A percentile compares a stretch with the other conserved stretches of the same genome.
These are phyloP conservation scores for Branchinecta lindahli DNA, from an alignment of 1,140 invertebrate species.

Conservation along the genomic window DNA sequence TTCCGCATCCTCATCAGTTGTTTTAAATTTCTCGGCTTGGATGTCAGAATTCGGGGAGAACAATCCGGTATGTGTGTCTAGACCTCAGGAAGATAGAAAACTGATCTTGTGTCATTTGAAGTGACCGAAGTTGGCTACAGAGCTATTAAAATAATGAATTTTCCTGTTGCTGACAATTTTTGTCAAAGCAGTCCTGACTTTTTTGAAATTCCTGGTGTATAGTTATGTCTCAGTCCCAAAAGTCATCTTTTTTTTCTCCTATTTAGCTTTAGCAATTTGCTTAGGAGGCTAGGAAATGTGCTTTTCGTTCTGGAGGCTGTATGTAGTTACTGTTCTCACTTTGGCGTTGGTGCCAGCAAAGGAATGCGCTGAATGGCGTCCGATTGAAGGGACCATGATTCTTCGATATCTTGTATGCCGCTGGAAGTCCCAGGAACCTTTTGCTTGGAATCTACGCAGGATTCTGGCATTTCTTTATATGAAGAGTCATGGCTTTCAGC, in stretches of 20 bases:
- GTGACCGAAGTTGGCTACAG: too few relatives aligned
- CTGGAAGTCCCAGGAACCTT: conserved; percentile 7
- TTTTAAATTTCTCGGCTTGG: too few relatives aligned
- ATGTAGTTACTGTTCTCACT: conserved; percentile 2
- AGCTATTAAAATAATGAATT: neutral
- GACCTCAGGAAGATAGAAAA: too few relatives aligned
- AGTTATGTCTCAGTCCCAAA: neutral
- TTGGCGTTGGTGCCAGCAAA: conserved; percentile 8
- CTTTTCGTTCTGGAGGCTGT: neutral
- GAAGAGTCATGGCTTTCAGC: neutral
- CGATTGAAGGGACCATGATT: neutral
- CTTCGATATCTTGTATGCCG: neutral
- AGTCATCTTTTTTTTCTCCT: neutral
- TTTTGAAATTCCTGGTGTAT: too few relatives aligned
- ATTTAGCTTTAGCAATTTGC: neutral
- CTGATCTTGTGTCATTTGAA: too few relatives aligned
- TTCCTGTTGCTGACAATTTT: neutral
- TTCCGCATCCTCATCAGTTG: too few relatives aligned
- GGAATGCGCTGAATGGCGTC: neutral
- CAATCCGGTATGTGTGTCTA: too few relatives aligned
- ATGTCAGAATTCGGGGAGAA: too few relatives aligned
- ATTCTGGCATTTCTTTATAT: neutral
- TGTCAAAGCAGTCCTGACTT: neutral
- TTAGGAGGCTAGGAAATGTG: neutral
- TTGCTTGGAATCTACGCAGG: neutral